These are phyloP conservation scores for Ctena decussata DNA, from an alignment of 2,888 invertebrate genomes.

Conservation along the genomic window DNA sequence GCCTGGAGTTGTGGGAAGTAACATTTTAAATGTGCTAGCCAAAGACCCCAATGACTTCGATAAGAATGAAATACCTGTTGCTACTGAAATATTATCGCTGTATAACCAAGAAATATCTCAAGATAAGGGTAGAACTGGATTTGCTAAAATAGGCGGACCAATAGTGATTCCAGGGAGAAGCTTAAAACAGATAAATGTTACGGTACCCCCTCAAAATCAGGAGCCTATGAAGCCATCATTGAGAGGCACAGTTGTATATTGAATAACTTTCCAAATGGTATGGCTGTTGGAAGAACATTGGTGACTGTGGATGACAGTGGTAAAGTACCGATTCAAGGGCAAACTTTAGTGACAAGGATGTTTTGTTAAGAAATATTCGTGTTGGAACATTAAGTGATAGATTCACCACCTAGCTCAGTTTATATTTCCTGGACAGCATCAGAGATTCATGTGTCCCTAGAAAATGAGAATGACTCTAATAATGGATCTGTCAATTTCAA, in stretches of 20 bases:
- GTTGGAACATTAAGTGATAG: neutral
- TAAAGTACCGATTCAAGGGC: neutral
- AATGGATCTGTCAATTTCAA: neutral
- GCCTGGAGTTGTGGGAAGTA: neutral
- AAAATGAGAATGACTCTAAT: neutral
- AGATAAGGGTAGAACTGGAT: neutral
- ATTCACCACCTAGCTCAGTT: neutral
- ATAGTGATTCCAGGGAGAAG: neutral
- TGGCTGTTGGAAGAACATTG: slow-evolving; percentile 1
- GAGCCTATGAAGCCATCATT: neutral
- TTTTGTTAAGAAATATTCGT: neutral
- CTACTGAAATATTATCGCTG: neutral
- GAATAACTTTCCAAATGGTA: neutral
- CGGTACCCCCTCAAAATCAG: neutral
- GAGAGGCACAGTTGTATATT: neutral
- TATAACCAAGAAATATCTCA: neutral
- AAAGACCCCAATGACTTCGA: neutral
- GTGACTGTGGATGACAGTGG: slow-evolving; percentile 1
- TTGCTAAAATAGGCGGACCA: neutral
- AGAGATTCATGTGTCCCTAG: neutral
- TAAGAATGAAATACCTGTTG: neutral
- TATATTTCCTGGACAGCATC: neutral
- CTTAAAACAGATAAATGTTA: neutral
- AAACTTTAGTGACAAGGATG: slow-evolving; percentile 4
- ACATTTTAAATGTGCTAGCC: neutral